These are phyloP conservation scores for Prenolepis imparis DNA, from an alignment of 2,888 invertebrate genomes.

Conservation along the genomic window DNA sequence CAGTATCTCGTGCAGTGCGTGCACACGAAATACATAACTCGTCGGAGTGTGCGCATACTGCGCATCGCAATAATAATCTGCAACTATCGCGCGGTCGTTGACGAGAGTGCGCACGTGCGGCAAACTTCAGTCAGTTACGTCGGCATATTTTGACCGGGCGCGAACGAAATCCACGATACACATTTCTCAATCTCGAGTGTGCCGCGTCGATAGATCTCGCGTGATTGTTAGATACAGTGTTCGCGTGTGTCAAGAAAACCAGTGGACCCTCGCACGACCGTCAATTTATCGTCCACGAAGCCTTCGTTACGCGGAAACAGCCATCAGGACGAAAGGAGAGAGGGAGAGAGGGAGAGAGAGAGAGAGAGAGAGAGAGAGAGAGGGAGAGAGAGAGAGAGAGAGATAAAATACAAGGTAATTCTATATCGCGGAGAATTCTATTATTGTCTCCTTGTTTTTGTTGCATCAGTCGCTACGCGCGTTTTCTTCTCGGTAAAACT, in stretches of 20 bases:
- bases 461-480: neutral
- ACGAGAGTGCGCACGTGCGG: constrained; percentile 57
- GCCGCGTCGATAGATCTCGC: constrained; percentile 19
- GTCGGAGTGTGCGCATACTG: neutral
- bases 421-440: neutral
- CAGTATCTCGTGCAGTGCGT: constrained; percentile 1
- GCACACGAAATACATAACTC: neutral
- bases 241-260: constrained; percentile 37
- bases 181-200: constrained; percentile 16
- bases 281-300: constrained; percentile 35
- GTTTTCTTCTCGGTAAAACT: neutral
- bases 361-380: too few species aligned
- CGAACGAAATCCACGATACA: neutral
- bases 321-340: neutral
- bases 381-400: too few species aligned
- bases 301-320: constrained; percentile 46
- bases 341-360: neutral
- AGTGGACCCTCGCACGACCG: constrained; percentile 34
- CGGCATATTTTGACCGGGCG: neutral
- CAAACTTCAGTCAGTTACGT: neutral
- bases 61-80: neutral
- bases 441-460: neutral
- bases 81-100: constrained; percentile 21
- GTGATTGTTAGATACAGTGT: constrained; percentile 49
- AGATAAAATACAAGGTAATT: neutral